Evolutionary conservation across 2,888 invertebrate species (phyloP).

Genomic region (Pseudococcus jackbeardsleyi): DNA sequence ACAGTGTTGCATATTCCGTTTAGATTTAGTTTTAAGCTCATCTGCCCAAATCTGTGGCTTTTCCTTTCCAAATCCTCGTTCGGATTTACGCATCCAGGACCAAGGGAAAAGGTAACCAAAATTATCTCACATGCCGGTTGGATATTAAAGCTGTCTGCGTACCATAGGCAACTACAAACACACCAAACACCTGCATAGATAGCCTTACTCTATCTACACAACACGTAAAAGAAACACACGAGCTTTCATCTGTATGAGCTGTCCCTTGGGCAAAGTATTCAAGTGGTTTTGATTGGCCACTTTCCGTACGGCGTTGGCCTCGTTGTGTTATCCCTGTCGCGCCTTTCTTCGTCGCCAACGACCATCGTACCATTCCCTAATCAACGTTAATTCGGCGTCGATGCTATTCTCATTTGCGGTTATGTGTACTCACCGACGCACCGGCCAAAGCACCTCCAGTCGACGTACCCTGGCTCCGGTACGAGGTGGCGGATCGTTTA

Average conservation of each 20-base stretch:
- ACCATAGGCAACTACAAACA: not conserved
- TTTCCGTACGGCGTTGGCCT: not conserved
- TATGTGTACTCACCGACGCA: not conserved
- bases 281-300: constrained; percentile 43
- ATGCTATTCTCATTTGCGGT: constrained; percentile 41
- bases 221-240: not conserved
- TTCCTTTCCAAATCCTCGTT: too few species aligned
- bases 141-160: not conserved
- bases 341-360: not conserved
- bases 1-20: too few species aligned
- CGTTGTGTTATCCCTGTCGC: not conserved
- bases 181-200: not conserved
- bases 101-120: not conserved
- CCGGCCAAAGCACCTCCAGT: not conserved
- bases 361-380: constrained; percentile 23
- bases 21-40: too few species aligned
- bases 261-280: constrained; percentile 28
- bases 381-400: constrained; percentile 48
- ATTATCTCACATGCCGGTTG: constrained; percentile 6
- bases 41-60: too few species aligned
- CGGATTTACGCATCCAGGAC: not conserved
- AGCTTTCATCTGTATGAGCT: not conserved
- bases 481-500: constrained; percentile 25
- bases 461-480: not conserved
- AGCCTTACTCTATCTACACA: not conserved